These are phyloP conservation scores for Tauraco hartlaubi DNA, from an alignment of 2,797 vertebrate species.

Conservation along the genomic window DNA sequence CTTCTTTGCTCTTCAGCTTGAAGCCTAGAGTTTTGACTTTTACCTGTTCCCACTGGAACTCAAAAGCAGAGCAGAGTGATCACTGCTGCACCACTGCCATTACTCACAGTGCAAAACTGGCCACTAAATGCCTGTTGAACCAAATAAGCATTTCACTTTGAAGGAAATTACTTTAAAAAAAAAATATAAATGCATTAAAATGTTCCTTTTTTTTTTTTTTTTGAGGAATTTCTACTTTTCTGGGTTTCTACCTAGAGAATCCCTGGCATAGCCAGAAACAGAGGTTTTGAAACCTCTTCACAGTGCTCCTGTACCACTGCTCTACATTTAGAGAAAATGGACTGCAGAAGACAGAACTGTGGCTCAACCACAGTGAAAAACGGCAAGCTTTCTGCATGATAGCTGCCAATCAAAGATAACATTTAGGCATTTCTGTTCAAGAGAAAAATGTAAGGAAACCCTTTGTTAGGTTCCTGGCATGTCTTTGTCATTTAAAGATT, in stretches of 20 bases:
- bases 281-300: background rate
- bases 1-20: background rate
- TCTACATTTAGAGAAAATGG: background rate
- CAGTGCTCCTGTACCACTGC: background rate
- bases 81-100: background rate
- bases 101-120: background rate
- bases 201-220: fast-evolving
- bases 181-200: background rate
- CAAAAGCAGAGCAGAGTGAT: background rate
- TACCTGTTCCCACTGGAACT: background rate
- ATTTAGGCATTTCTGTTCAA: background rate
- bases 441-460: background rate
- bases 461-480: background rate
- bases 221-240: background rate
- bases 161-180: background rate
- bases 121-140: background rate
- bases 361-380: background rate
- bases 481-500: background rate
- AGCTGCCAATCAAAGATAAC: background rate
- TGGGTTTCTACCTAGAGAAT: background rate
- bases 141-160: background rate
- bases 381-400: fast-evolving
- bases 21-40: background rate
- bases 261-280: background rate
- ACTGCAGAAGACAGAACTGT: background rate